Evolutionary conservation across 2,113 vertebrate species (phyloP), one percentile per base, ranked within the genome.

Genomic region (Macaca nemestrina): DNA sequence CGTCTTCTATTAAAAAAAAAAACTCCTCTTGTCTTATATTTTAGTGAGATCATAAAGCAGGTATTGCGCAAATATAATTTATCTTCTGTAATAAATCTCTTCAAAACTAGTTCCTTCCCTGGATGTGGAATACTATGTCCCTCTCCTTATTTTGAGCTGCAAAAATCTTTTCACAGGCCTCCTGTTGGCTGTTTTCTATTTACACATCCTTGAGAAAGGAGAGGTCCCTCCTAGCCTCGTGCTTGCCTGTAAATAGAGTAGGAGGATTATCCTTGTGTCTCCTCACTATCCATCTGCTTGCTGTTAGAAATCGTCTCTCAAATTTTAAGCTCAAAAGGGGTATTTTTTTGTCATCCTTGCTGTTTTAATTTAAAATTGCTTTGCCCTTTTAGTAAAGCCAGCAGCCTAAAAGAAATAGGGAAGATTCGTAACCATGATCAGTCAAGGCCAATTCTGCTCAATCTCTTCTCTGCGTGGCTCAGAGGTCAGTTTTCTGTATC

Each of bases 11-110:
- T 20, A 55, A 55, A 55, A 55, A 55, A 55, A 75, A 79, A 40
- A 80, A 16, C 1, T n/a, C 38, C 50, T 76, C 81, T 82, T 61
- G 68, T 93, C 57, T 88, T 81, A 4, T 61, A 72, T 90, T 90
- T 94, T 95, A 94, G 43, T 45, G 67, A 97, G 67, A 48, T 84
- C 64, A 73, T 91, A 96, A 96, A 91, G 67, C 48, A 82, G 6
- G 61, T 64, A 97, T 94, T 90, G 61, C 43, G 55, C 22, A 43
- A 76, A 81, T 90, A 73, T 18, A 90, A 94, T 88, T 94, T 84
- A 96, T 73, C 76, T 87, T 45, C 68, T 84, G 18, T n/a, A 95
- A 72, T 88, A 84, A 95, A 88, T 93, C 57, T 89, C 45, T 81
- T 78, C 57, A n/a, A 84, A 97, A 90, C 61, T 17, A 96, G 38